A percentile compares a stretch with the other conserved stretches of the same genome.
phyloP scores from a whole-genome alignment of 2,113 vertebrate species.

The Lepisosteus oculatus region DNA sequence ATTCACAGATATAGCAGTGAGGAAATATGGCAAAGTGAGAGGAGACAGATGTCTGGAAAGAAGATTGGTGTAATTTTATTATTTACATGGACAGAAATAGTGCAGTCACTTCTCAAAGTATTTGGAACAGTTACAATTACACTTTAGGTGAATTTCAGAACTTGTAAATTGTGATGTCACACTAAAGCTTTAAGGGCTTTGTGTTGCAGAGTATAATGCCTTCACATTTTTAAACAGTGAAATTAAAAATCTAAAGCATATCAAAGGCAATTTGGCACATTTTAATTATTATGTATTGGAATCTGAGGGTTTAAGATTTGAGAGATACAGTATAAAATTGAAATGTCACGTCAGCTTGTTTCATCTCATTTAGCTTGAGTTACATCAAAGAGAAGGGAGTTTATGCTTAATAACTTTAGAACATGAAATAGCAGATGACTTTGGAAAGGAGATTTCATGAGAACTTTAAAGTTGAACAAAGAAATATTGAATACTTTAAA shows the following conservation, averaged over 20 bases:
- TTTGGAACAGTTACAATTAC: too few relatives aligned
- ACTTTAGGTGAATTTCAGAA: too few relatives aligned
- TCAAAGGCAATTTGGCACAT: conserved; percentile 17
- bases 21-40: too few relatives aligned
- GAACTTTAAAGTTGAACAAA: not conserved
- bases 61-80: too few relatives aligned
- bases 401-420: conserved; percentile 4
- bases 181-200: conserved; percentile 15
- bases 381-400: conserved; percentile 19
- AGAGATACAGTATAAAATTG: conserved; percentile 39
- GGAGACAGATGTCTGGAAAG: too few relatives aligned
- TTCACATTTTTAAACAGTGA: conserved; percentile 12
- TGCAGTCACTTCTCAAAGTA: too few relatives aligned
- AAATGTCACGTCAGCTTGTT: conserved; percentile 38
- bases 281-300: conserved; percentile 22
- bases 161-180: not conserved
- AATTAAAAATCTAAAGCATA: conserved; percentile 28
- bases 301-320: conserved; percentile 28
- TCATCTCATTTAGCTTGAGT: conserved; percentile 24
- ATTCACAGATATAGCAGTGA: too few relatives aligned
- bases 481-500: not conserved
- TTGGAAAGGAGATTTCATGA: not conserved
- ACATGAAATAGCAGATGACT: conserved; percentile 1
- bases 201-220: conserved; percentile 3
- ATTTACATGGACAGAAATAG: too few relatives aligned